Evolutionary conservation across 2,888 invertebrate genomes (phyloP), one percentile per base, ranked within the genome.

Genomic region (Agriotes lineatus): DNA sequence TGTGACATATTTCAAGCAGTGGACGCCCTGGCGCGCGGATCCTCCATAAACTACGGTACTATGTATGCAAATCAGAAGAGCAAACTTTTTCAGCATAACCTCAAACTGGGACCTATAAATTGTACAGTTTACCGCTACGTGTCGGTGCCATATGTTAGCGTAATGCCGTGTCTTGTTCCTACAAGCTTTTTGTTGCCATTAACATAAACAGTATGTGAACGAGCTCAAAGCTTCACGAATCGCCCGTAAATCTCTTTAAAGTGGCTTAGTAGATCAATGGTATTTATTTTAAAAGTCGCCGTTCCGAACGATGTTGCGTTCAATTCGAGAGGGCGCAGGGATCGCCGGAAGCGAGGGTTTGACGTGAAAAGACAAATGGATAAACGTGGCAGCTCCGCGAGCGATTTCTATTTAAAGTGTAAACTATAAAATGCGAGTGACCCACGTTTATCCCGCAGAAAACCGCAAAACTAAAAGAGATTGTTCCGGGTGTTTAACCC

Each of bases 1-100:
- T 69, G 60, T 74, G 70, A 71, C 72, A 69, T 76, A 75, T 75
- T 70, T 72, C 71, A 70, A 72, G 70, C 67, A 74, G 74, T 74
- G 73, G 75, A 74, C 76, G 73, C 63, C 63, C 67, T 56, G 48
- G 52, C 52, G 74, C 75, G 71, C 63, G 63, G 71, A 66, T 70
- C 74, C 71, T 69, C 72, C 67, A 75, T 77, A 77, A 79, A 79
- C 76, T 76, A 75, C 76, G 75, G 77, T 75, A 79, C 79, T 81
- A 80, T 80, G 76, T 81, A 81, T 81, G 81, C 78, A 79, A 81
- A 81, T 80, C 74, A 71, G 70, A 72, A 73, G 75, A 75, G 76
- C 74, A 75, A 79, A 80, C 76, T 80, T 79, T 80, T 80, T 79
- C 77, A 74, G 74, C 72, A 73, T 72, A 75, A 74, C 76, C 77